Percentiles rank a stretch among this genome's conserved stretches.
Conservation (phyloP, 2,888 invertebrate genomes). For the Leucania comma region DNA sequence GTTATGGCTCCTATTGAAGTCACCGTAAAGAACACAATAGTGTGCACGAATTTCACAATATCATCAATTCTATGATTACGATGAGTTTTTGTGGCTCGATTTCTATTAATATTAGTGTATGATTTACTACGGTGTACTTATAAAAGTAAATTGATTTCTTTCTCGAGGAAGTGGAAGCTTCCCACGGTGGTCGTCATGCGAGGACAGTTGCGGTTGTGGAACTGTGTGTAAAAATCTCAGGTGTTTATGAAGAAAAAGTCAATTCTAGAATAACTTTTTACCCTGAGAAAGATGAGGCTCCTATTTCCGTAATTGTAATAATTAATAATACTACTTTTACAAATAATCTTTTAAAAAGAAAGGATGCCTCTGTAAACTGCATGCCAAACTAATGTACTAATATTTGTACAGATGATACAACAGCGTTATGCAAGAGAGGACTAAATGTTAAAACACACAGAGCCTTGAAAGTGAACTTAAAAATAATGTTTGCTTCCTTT, state of each 20-base stretch:
- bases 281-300: conserved; percentile 13
- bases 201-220: conserved; percentile 67
- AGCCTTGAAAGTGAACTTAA: conserved; percentile 39
- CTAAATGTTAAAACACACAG: conserved; percentile 35
- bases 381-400: conserved; percentile 22
- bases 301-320: conserved; percentile 23
- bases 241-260: conserved; percentile 46
- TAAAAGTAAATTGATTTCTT: conserved; percentile 68
- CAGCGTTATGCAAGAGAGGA: conserved; percentile 44
- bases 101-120: conserved; percentile 54
- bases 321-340: conserved; percentile 4
- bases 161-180: conserved; percentile 69
- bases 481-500: conserved; percentile 42
- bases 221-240: conserved; percentile 53
- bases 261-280: conserved; percentile 30
- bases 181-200: conserved; percentile 72
- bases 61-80: conserved; percentile 31
- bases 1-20: conserved; percentile 48
- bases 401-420: conserved; percentile 51
- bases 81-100: conserved; percentile 52
- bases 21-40: conserved; percentile 50
- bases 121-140: conserved; percentile 57
- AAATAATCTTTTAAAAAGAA: conserved; percentile 9
- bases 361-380: neutral
- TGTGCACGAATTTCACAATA: conserved; percentile 45